Base-by-base conservation (phyloP, 2,113 vertebrate species). In the Chaetodon auriga region DNA sequence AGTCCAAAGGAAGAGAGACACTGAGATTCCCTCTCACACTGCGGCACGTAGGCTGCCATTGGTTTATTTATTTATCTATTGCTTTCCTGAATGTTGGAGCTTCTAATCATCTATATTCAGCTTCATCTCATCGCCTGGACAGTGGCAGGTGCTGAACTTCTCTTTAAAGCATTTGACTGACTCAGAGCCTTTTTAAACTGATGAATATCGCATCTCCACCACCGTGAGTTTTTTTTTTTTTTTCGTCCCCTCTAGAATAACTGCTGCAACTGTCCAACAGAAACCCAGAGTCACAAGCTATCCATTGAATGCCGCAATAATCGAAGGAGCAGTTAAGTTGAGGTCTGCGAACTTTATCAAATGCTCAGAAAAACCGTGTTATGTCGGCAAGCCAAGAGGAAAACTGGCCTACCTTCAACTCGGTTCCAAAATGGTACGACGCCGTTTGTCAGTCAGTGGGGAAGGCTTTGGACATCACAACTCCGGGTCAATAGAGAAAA, bases 341-440 rank as follows among this genome's bases (percentile, higher is more conserved):
- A 81, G 41, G 30, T 68, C 19, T 62, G 48, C 2, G 45, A 93
- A 94, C 92, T 94, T 95, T 90, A 88, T 68, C 45, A 76, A 86
- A 87, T 48, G 66, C 38, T 38, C 21, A 57, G 14, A 16, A 69
- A 45, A 48, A 13, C 18, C 18, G 38, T 3, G 18, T 46, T 60
- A 35, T 57, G 41, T 81, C 51, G 7, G 76, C 10, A 49, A 81
- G 19, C 49, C 58, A 35, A 72, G 19, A 41, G 61, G 3, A 48
- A 73, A 89, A 81, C 7, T 87, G 92, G 84, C 92, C 92, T 95
- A 95, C 94, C 94, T 95, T 93, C 89, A 91, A 91, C 85, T 90
- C 83, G 89, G 84, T 93, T 93, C 92, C 93, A 85, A 93, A 94
- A 92, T 83, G 84, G 82, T 92, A 83, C 82, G 81, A 81, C 65